Evolutionary conservation across 1,140 invertebrate genomes (phyloP).

Genomic region (Pachypeltis micranthus): DNA sequence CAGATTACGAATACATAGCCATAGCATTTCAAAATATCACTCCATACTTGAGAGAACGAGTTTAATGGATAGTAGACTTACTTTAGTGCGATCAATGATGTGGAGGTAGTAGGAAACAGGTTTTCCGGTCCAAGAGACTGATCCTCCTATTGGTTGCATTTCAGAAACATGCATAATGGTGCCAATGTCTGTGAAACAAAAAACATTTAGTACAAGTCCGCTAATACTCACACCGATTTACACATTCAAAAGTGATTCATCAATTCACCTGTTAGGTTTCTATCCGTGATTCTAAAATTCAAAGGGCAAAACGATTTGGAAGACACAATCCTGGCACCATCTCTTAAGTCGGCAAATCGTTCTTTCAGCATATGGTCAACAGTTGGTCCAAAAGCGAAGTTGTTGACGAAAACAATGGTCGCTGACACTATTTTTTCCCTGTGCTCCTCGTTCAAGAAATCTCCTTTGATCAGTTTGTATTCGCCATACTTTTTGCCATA

Average conservation of each 20-base stretch:
- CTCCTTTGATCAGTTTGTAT: slow-evolving; percentile 83
- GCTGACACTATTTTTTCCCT: slow-evolving; percentile 84
- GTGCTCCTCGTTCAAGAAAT: slow-evolving; percentile 84
- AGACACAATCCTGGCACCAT: slow-evolving; percentile 93
- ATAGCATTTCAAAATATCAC: neutral
- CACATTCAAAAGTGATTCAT: neutral
- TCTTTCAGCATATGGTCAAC: slow-evolving; percentile 95
- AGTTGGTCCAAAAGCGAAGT: slow-evolving; percentile 93
- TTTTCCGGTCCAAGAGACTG: slow-evolving; percentile 96
- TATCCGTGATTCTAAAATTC: slow-evolving; percentile 93
- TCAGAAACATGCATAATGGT: slow-evolving; percentile 97
- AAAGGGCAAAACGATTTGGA: slow-evolving; percentile 96
- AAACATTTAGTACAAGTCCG: neutral
- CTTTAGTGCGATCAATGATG: slow-evolving; percentile 85
- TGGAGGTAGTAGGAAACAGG: slow-evolving; percentile 97
- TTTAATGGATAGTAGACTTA: slow-evolving; percentile 1
- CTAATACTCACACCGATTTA: too few species aligned
- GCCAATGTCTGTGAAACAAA: slow-evolving; percentile 66
- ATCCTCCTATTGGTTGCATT: slow-evolving; percentile 85
- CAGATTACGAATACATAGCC: neutral
- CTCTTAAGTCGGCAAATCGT: slow-evolving; percentile 87
- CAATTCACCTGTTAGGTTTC: slow-evolving; percentile 43
- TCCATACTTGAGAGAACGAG: slow-evolving; percentile 2
- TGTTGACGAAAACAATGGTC: slow-evolving; percentile 95
- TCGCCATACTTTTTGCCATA: slow-evolving; percentile 89